Base-by-base conservation (phyloP, 2,113 vertebrate genomes). In the Neotoma lepida region DNA sequence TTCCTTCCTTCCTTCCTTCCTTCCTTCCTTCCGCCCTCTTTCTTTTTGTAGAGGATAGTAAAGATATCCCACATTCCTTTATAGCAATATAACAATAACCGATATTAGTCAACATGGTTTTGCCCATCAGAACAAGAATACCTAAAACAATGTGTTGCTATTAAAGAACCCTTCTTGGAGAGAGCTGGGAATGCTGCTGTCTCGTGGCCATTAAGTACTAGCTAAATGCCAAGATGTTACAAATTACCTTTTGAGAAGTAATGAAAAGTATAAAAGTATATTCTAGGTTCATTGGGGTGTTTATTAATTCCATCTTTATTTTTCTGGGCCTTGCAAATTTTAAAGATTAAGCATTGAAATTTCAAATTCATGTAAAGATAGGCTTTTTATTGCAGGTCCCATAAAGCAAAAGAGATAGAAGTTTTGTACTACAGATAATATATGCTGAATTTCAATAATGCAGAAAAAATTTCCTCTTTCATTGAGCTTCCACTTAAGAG, bases 401-500 rank as follows among this genome's bases (percentile, higher is more conserved):
- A 35, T 56, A 86, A 49, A 91, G 22, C 26, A 71, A 90, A 80
- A 71, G 58, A 88, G 22, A 70, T 76, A 35, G 13, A 80, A 91
- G 33, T 51, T 88, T 96, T 96, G 24, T 66, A 41, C 35, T 95
- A 94, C 87, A 39, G 76, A 90, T 86, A 68, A 54, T 73, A 80
- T 58, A 87, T 84, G 39, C 56, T 93, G 90, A 68, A 97, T 89
- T 96, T 96, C 41, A 88, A 92, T 73, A 94, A 96, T 94, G 71
- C 46, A 71, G 80, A 96, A 88, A 89, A 95, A 10, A 33, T 35
- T 78, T 33, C 61, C 73, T 70, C 94, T 97, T 96, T 94, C 71
- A 91, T 82, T 97, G 93, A 88, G 56, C 87, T 95, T 92, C 94
- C 92, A 91, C 76, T 96, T 95, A 96, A 96, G 86, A 80, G 24